Evolutionary conservation across 2,797 vertebrate species (phyloP).

Genomic region (Emys orbicularis): DNA sequence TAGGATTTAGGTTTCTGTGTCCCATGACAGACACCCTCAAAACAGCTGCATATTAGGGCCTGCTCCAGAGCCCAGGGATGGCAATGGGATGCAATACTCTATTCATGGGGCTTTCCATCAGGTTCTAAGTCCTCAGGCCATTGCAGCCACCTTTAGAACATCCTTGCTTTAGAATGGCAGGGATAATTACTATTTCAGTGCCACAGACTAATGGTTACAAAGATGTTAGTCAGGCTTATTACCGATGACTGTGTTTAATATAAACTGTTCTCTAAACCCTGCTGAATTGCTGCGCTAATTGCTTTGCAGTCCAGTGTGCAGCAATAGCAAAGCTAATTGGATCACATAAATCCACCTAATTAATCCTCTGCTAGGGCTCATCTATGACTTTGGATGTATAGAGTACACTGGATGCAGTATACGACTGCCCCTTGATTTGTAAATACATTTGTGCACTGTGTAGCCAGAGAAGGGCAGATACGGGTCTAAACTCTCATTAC

Average conservation of each 20-base stretch:
- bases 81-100: constrained; percentile 32
- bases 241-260: constrained; percentile 67
- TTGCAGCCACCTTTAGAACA: constrained; percentile 35
- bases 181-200: constrained; percentile 60
- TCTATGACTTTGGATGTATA: constrained; percentile 56
- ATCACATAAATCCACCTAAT: constrained; percentile 74
- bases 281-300: constrained; percentile 66
- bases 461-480: constrained; percentile 11
- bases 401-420: constrained; percentile 47
- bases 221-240: constrained; percentile 64
- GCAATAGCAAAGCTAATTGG: constrained; percentile 70
- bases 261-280: constrained; percentile 70
- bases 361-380: constrained; percentile 56
- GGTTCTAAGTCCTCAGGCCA: constrained; percentile 34
- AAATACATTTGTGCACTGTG: constrained; percentile 52
- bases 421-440: constrained; percentile 44
- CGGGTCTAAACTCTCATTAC: not conserved
- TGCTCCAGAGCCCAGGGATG: constrained; percentile 53
- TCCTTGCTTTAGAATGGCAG: constrained; percentile 34
- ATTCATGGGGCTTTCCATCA: constrained; percentile 36
- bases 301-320: constrained; percentile 67
- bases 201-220: constrained; percentile 53
- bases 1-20: constrained; percentile 31
- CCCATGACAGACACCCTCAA: not conserved
- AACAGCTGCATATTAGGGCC: constrained; percentile 17